A percentile compares a stretch with the other conserved stretches of the same genome.
Evolutionary conservation across 1,140 invertebrate species (phyloP).

Genomic region (Musca domestica): DNA sequence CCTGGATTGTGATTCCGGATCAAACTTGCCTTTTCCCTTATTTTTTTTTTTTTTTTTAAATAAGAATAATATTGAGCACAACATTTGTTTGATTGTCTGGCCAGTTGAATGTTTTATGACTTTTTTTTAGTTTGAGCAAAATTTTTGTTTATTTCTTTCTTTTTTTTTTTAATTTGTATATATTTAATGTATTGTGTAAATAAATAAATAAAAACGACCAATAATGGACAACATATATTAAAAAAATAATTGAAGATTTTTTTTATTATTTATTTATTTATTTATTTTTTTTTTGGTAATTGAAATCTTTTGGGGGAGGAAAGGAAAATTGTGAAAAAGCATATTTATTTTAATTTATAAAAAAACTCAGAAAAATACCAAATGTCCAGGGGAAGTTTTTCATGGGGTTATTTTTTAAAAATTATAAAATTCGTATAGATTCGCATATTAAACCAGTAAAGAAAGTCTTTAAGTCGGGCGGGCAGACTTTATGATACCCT

Average conservation of each 20-base stretch:
- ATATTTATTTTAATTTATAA: too few species aligned
- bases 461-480: too few species aligned
- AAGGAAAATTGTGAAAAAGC: too few species aligned
- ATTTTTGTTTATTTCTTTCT: neutral
- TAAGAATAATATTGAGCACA: neutral
- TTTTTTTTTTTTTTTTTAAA: neutral
- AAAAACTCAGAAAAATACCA: too few species aligned
- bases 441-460: too few species aligned
- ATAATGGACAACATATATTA: neutral
- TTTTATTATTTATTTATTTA: too few species aligned
- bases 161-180: constrained; percentile 19
- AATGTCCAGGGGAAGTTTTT: too few species aligned
- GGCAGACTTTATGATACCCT: too few species aligned
- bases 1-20: neutral
- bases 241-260: neutral
- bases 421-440: too few species aligned
- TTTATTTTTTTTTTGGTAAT: too few species aligned
- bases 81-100: constrained; percentile 7
- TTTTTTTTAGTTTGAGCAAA: neutral
- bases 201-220: constrained; percentile 17
- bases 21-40: constrained; percentile 6
- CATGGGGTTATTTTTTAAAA: too few species aligned
- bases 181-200: constrained; percentile 18
- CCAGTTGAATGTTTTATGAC: neutral
- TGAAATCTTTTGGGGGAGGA: too few species aligned